Percentiles rank a stretch among this genome's conserved stretches.
Evolutionary conservation across 2,797 vertebrate genomes (phyloP).

Genomic region (Sebastes goodei): DNA sequence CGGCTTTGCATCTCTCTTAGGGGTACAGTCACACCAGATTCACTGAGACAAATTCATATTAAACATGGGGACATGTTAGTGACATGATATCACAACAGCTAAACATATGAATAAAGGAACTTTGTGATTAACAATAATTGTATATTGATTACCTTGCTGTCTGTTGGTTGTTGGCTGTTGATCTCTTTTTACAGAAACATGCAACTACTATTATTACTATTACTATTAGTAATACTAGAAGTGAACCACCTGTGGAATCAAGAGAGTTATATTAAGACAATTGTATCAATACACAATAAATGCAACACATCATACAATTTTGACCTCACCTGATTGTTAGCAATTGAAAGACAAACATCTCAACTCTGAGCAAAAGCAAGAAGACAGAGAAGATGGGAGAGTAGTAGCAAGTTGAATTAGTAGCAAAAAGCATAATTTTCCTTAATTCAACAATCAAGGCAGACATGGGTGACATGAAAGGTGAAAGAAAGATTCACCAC

Average conservation of each 20-base stretch:
- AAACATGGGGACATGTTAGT: not conserved
- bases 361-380: not conserved
- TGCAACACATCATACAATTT: not conserved
- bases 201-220: not conserved
- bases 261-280: not conserved
- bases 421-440: not conserved
- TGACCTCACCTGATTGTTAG: constrained; percentile 11
- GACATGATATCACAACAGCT: not conserved
- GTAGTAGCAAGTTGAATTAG: not conserved
- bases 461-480: not conserved
- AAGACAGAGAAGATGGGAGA: not conserved
- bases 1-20: not conserved
- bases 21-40: rapidly evolving
- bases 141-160: not conserved
- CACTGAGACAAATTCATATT: not conserved
- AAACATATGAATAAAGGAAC: not conserved
- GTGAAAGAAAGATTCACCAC: not conserved
- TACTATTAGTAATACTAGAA: not conserved
- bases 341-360: not conserved
- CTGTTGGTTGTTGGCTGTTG: too few relatives aligned
- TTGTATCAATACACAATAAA: not conserved
- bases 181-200: too few relatives aligned
- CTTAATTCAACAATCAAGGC: not conserved
- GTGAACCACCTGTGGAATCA: not conserved
- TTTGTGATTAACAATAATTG: not conserved